These are phyloP conservation scores for Sebastes aleutianus DNA, from an alignment of 2,797 vertebrate species.

Conservation along the genomic window DNA sequence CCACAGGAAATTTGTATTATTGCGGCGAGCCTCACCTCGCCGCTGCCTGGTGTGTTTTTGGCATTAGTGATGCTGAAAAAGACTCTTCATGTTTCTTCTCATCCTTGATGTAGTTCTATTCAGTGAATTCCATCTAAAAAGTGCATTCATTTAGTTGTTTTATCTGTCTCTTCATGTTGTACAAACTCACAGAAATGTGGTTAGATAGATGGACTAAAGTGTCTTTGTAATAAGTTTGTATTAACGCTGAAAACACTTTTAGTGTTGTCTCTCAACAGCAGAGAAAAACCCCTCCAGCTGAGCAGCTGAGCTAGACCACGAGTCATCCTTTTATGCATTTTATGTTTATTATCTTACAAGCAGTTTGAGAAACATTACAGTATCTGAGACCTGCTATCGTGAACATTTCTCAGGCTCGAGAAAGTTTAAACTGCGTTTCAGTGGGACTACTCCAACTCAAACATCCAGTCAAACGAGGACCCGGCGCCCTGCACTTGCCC, in stretches of 20 bases:
- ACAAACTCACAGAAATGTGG: not conserved
- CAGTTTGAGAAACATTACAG: slow-evolving; percentile 6
- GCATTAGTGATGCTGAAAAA: too few species aligned
- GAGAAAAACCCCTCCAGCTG: not conserved
- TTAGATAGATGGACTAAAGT: not conserved
- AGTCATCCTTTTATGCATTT: slow-evolving; percentile 7
- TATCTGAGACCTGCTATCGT: not conserved
- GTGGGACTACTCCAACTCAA: not conserved
- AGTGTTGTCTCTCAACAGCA: not conserved
- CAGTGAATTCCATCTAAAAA: too few species aligned
- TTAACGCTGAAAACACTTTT: slow-evolving; percentile 20
- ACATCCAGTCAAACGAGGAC: not conserved
- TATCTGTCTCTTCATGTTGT: not conserved
- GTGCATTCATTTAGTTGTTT: too few species aligned
- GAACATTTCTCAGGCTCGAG: not conserved
- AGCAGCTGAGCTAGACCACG: not conserved
- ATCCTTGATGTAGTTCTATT: too few species aligned
- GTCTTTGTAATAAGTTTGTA: not conserved
- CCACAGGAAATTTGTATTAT: too few species aligned
- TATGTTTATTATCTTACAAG: slow-evolving; percentile 16
- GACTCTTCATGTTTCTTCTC: too few species aligned
- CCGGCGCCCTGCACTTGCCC: not conserved
- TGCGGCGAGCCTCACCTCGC: too few species aligned
- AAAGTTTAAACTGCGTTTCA: not conserved
- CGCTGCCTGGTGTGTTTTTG: too few species aligned